These are phyloP conservation scores for Cairina moschata DNA, from an alignment of 2,113 vertebrate species.

Conservation along the genomic window DNA sequence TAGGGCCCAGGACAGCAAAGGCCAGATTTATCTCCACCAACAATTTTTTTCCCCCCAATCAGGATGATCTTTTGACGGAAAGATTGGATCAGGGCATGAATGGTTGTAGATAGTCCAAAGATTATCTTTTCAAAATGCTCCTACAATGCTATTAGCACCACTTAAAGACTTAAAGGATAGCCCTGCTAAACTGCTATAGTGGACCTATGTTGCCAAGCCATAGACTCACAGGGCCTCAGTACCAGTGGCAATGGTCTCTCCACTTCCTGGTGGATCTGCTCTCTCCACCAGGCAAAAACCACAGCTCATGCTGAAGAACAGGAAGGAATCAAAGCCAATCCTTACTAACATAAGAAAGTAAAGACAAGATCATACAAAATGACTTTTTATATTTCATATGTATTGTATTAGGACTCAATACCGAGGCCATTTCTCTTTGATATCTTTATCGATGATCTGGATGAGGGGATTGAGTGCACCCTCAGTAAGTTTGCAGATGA, in stretches of 20 bases:
- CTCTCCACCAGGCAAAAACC: not conserved
- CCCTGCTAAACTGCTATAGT: not conserved
- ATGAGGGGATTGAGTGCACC: no score
- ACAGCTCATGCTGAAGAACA: not conserved
- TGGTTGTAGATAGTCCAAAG: not conserved
- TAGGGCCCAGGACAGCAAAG: not conserved
- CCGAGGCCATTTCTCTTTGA: no score
- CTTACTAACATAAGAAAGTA: not conserved
- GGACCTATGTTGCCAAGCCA: not conserved
- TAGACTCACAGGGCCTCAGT: accelerated
- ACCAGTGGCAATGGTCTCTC: not conserved
- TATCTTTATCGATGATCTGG: no score
- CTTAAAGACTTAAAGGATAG: not conserved
- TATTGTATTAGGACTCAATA: no score
- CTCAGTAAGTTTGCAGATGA: no score
- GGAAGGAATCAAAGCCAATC: not conserved
- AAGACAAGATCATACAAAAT: not conserved
- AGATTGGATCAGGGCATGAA: not conserved
- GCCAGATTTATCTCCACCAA: not conserved
- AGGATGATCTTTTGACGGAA: not conserved
- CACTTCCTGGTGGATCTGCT: not conserved
- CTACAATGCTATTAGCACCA: not conserved
- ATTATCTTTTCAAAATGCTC: not conserved
- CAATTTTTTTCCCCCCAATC: accelerated
- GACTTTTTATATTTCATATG: not conserved